A percentile compares a stretch with the other conserved stretches of the same genome.
Conservation (phyloP, 1,140 invertebrate genomes). For the Zaprionus lachaisei region DNA sequence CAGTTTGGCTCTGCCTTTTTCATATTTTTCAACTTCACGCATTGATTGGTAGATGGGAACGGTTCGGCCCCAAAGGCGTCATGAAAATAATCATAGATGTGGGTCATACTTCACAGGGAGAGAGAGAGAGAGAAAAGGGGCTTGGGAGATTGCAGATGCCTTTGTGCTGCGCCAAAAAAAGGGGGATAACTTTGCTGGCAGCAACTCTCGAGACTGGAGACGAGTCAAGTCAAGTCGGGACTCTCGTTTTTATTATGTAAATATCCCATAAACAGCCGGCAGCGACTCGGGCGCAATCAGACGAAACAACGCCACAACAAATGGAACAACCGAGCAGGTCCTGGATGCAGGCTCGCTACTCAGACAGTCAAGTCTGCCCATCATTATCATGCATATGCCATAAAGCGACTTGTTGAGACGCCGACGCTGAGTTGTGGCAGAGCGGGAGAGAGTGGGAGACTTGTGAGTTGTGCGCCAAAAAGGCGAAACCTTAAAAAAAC, state of each 20-base stretch:
- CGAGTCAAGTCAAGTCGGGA: conserved; percentile 26
- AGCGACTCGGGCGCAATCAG: conserved; percentile 72
- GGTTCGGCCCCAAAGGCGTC: conserved; percentile 71
- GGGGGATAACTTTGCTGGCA: conserved; percentile 64
- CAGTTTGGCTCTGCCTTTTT: conserved; percentile 43
- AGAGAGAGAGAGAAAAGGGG: background rate
- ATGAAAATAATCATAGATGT: conserved; percentile 83
- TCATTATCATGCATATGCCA: conserved; percentile 84
- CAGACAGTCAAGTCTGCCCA: conserved; percentile 34
- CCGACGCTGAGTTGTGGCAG: conserved; percentile 1
- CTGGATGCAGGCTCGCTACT: conserved; percentile 11
- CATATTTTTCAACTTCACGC: conserved; percentile 76
- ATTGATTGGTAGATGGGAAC: conserved; percentile 44
- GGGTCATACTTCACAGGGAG: conserved; percentile 64
- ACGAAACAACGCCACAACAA: conserved; percentile 65
- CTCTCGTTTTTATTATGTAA: conserved; percentile 84
- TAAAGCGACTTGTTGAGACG: conserved; percentile 82
- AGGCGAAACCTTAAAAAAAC: conserved; percentile 29
- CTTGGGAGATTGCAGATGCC: conserved; percentile 20
- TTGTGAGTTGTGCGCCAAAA: conserved; percentile 19
- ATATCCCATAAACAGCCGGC: conserved; percentile 82
- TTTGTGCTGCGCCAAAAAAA: conserved; percentile 55
- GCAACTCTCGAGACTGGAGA: conserved; percentile 36
- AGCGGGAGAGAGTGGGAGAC: background rate
- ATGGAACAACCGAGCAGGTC: conserved; percentile 44